Evolutionary conservation across 2,888 invertebrate genomes (phyloP).

Genomic region (Mythimna lalbum): DNA sequence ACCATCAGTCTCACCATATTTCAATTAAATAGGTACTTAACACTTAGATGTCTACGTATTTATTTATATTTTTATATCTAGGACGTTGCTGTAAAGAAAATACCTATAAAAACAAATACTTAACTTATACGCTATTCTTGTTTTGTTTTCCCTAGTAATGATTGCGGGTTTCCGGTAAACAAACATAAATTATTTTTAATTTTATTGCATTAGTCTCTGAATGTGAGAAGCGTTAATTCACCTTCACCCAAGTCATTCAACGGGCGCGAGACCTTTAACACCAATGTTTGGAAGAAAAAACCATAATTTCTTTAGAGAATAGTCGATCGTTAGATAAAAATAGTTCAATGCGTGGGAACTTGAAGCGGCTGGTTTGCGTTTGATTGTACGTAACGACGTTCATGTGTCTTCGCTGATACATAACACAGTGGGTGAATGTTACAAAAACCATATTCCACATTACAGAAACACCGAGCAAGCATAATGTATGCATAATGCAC

Average conservation of each 20-base stretch:
- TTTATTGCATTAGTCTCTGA: neutral
- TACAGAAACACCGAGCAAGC: constrained; percentile 12
- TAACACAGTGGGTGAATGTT: constrained; percentile 28
- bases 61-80: constrained; percentile 20
- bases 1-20: constrained; percentile 3
- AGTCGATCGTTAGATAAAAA: constrained; percentile 12
- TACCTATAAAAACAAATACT: neutral
- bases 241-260: neutral
- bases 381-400: constrained; percentile 9
- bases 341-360: constrained; percentile 32
- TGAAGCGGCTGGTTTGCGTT: constrained; percentile 7
- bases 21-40: neutral
- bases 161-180: neutral
- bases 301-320: neutral
- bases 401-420: constrained; percentile 22
- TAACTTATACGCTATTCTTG: neutral
- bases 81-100: constrained; percentile 12
- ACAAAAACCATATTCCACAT: constrained; percentile 42
- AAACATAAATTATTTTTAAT: neutral
- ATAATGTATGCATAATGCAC: constrained; percentile 39
- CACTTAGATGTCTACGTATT: constrained; percentile 3
- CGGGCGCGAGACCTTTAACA: neutral
- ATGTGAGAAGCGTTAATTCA: neutral
- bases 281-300: neutral
- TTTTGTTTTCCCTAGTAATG: neutral